Evolutionary conservation across 2,888 invertebrate genomes (phyloP), one percentile per base, ranked within the genome.

Genomic region (Tinea semifulvella): DNA sequence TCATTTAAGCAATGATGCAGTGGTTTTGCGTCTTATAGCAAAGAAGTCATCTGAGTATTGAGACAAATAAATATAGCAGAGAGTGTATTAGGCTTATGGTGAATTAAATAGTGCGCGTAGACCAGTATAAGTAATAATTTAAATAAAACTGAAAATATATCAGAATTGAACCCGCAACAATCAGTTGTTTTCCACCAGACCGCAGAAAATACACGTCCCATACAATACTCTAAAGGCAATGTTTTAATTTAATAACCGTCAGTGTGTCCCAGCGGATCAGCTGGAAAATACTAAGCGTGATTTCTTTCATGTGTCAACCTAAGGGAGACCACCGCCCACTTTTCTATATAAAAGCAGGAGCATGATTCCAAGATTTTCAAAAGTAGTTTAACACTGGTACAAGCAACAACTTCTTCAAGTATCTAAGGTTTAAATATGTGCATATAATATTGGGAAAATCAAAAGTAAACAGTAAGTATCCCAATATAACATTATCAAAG

Each of bases 241-340:
- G 72, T 74, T 76, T 72, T 77, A 79, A 80, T 79, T 74, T 73
- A 76, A 80, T 79, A 80, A 75, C 70, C 57, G 66, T 61, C 65
- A 57, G 61, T 46, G 40, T 42, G 50, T 56, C 57, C 60, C 69
- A 54, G 58, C 50, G 49, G 48, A 54, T 11, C 17, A 5, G 60
- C 53, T 51, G 53, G 53, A 52, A 52, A 56, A 65, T 55, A 60
- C 61, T 61, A n/a, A 56, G 56, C 62, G 65, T 61, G 68, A 65
- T 48, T 45, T 60, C 47, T 17, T 44, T 22, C 51, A 56, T 55
- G 56, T 50, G 65, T 58, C 72, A 70, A 54, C 77, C 79, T 74
- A 70, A 49, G 71, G 62, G 69, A 57, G 31, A 27, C 35, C 51
- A 51, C 61, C 54, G 52, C 62, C 65, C 57, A 60, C 63, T 43